These are phyloP conservation scores for Danio choprae DNA, from an alignment of 2,797 vertebrate species.

Conservation along the genomic window DNA sequence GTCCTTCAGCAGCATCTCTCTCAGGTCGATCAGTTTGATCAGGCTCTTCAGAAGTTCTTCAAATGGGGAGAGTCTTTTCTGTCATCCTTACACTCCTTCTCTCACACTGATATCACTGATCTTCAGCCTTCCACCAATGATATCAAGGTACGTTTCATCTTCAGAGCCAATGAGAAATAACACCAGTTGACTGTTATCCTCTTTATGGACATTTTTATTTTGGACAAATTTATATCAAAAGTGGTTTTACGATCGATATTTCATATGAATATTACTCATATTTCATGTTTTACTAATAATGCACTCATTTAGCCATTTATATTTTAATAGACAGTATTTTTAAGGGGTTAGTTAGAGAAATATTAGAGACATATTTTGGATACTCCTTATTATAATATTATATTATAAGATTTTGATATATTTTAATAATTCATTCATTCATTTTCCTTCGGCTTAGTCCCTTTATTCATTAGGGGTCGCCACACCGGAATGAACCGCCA, in stretches of 20 bases:
- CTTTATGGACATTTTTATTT: background rate
- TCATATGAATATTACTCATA: too few species aligned
- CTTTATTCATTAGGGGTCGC: too few species aligned
- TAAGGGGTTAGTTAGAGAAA: too few species aligned
- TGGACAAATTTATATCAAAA: background rate
- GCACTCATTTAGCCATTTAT: too few species aligned
- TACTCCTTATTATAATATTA: too few species aligned
- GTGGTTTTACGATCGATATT: background rate
- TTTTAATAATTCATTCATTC: too few species aligned
- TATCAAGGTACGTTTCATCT: constrained; percentile 81
- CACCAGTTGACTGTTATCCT: background rate
- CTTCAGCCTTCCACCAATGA: constrained; percentile 77
- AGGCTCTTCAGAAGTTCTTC: constrained; percentile 87
- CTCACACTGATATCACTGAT: constrained; percentile 83
- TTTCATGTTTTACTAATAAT: too few species aligned
- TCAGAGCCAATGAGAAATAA: background rate
- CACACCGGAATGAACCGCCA: too few species aligned
- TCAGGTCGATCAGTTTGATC: constrained; percentile 86
- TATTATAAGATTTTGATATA: too few species aligned
- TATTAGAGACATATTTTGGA: too few species aligned
- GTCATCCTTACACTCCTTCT: constrained; percentile 82
- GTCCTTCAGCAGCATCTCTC: constrained; percentile 82
- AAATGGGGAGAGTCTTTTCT: constrained; percentile 91
- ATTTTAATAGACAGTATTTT: too few species aligned
- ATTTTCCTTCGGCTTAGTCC: too few species aligned